Percentiles rank a stretch among this genome's conserved stretches.
Evolutionary conservation across 2,113 vertebrate species (phyloP).

Genomic region (Onychostruthus taczanowskii): DNA sequence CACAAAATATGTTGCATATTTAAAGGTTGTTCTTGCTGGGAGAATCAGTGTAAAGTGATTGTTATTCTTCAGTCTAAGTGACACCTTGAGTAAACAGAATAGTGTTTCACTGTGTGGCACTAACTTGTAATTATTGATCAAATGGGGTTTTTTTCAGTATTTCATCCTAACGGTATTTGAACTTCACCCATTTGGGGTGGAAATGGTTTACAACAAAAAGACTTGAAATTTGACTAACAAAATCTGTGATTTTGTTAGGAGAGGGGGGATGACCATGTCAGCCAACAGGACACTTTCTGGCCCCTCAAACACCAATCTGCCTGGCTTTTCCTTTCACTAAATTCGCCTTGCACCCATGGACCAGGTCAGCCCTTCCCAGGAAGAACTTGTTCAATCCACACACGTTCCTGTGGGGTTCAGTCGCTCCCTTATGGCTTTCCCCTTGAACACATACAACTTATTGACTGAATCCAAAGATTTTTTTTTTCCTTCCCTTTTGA

Average conservation of each 20-base stretch:
- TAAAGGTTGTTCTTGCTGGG: not conserved
- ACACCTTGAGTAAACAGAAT: not conserved
- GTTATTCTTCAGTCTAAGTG: not conserved
- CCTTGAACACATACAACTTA: not conserved
- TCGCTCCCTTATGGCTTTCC: not conserved
- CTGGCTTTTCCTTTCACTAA: not conserved
- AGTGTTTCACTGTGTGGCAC: not conserved
- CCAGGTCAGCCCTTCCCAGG: not conserved
- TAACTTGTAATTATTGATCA: not conserved
- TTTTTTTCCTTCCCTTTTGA: not conserved
- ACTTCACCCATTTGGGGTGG: not conserved
- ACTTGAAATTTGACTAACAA: not conserved
- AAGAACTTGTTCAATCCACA: not conserved
- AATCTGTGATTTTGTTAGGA: not conserved
- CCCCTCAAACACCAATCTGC: not conserved
- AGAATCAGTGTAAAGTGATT: not conserved
- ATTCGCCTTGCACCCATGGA: not conserved
- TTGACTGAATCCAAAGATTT: not conserved
- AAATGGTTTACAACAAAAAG: not conserved
- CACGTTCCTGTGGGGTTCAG: rapidly evolving
- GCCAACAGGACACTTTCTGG: not conserved
- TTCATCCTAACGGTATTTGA: not conserved
- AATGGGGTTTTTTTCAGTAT: not conserved
- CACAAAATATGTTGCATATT: not conserved
- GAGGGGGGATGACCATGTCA: not conserved